A percentile compares a stretch with the other conserved stretches of the same genome.
phyloP scores from a whole-genome alignment of 2,888 invertebrate genomes.

The Dryococelus australis region DNA sequence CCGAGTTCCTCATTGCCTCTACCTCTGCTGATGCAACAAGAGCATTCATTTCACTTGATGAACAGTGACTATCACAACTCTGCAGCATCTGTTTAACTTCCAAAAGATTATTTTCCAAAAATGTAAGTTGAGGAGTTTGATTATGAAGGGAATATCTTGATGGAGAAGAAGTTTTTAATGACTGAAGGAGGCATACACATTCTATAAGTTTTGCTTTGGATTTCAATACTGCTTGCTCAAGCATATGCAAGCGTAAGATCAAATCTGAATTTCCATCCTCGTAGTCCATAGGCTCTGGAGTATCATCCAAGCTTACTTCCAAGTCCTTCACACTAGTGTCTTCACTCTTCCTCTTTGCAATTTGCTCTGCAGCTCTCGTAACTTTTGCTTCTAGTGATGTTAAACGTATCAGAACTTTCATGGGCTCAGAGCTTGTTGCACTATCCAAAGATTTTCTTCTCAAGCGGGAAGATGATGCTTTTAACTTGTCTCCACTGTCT shows the following conservation, averaged over 20 bases:
- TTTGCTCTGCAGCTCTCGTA: conserved; percentile 62
- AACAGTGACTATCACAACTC: conserved; percentile 67
- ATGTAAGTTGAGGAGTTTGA: not conserved
- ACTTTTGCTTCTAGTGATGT: conserved; percentile 81
- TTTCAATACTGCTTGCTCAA: conserved; percentile 68
- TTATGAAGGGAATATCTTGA: conserved; percentile 55
- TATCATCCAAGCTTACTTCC: conserved; percentile 40
- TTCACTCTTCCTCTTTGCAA: not conserved
- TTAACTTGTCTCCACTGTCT: conserved; percentile 56
- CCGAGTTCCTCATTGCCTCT: conserved; percentile 38
- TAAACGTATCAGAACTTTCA: conserved; percentile 79
- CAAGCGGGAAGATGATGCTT: conserved; percentile 65
- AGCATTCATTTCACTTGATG: conserved; percentile 53
- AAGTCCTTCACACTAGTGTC: conserved; percentile 33
- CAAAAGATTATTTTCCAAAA: conserved; percentile 69
- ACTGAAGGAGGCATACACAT: conserved; percentile 69
- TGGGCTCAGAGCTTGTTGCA: conserved; percentile 78
- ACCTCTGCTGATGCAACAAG: not conserved
- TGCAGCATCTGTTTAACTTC: conserved; percentile 70
- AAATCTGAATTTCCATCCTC: conserved; percentile 29
- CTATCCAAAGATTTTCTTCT: conserved; percentile 81
- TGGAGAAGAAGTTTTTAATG: conserved; percentile 65
- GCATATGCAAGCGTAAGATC: conserved; percentile 61
- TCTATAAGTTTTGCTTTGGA: conserved; percentile 74
- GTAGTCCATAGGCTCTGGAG: conserved; percentile 27